phyloP scores from a whole-genome alignment of 2,113 vertebrate genomes.

The Trematomus loennbergii region DNA sequence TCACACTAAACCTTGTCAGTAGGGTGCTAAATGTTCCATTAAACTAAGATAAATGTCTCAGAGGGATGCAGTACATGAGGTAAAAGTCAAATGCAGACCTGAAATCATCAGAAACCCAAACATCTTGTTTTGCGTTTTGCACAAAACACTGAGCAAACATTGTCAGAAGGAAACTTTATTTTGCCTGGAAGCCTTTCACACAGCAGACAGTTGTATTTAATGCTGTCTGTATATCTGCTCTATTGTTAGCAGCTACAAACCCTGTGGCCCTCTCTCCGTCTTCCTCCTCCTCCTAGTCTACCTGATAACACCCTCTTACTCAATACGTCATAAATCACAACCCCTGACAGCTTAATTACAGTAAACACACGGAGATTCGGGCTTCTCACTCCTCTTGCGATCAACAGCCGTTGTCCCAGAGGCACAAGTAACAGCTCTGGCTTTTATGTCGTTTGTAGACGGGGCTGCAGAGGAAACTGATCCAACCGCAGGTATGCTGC shows the following conservation, averaged over 20 bases:
- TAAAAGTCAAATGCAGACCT: too few species aligned
- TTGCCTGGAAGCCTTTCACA: slow-evolving; percentile 41
- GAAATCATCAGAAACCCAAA: slow-evolving; percentile 8
- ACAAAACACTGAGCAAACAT: slow-evolving; percentile 46
- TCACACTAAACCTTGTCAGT: neutral
- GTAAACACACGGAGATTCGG: slow-evolving; percentile 80
- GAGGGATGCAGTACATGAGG: neutral
- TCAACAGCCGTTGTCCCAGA: slow-evolving; percentile 77
- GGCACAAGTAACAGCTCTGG: slow-evolving; percentile 58
- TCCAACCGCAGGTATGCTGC: slow-evolving; percentile 72
- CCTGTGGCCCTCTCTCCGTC: slow-evolving; percentile 54
- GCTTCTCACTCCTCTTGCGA: slow-evolving; percentile 67
- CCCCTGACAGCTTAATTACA: slow-evolving; percentile 84
- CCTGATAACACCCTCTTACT: slow-evolving; percentile 79
- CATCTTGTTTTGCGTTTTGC: slow-evolving; percentile 18
- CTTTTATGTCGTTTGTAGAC: slow-evolving; percentile 70
- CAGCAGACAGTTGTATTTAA: slow-evolving; percentile 52
- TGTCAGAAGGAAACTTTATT: neutral
- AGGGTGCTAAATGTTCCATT: neutral
- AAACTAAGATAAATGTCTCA: neutral
- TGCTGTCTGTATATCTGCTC: slow-evolving; percentile 59
- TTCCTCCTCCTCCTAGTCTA: slow-evolving; percentile 47
- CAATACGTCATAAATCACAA: slow-evolving; percentile 83
- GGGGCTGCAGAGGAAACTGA: slow-evolving; percentile 66
- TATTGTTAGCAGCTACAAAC: slow-evolving; percentile 72